Evolutionary conservation across 2,113 vertebrate genomes (phyloP).

Genomic region (Petrocephalus microphthalmus): DNA sequence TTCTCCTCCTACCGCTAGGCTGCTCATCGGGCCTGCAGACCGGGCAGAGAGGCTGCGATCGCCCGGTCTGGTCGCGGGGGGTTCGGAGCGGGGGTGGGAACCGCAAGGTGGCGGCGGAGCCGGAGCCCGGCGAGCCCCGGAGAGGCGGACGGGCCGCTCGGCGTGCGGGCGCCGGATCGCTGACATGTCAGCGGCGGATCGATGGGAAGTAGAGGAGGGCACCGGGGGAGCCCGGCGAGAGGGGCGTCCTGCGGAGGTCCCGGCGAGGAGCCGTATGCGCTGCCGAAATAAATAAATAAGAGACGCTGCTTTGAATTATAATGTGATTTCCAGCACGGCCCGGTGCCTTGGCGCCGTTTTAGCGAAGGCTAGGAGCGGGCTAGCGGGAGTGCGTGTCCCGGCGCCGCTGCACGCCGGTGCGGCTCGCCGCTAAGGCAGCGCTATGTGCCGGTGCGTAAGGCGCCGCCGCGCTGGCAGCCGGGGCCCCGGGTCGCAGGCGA

Average conservation of each 20-base stretch:
- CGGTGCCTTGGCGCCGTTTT: neutral
- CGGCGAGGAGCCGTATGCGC: neutral
- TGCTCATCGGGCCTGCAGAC: conserved; percentile 54
- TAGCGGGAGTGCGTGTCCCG: neutral
- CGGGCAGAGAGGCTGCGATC: conserved; percentile 34
- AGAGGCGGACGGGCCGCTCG: neutral
- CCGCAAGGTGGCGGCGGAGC: neutral
- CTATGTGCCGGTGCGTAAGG: neutral
- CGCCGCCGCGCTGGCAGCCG: neutral
- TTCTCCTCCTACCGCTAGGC: conserved; percentile 26
- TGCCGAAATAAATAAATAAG: neutral
- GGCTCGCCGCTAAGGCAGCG: neutral
- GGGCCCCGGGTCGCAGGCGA: neutral
- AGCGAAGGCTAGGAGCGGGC: neutral
- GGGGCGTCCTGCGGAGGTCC: conserved; percentile 2
- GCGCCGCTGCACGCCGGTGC: neutral
- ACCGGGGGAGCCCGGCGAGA: conserved; percentile 40
- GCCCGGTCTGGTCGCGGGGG: conserved; percentile 40
- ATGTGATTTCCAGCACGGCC: neutral
- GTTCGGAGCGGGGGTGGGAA: conserved; percentile 36
- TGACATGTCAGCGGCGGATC: neutral
- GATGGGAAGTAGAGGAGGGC: neutral
- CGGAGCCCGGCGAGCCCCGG: no score
- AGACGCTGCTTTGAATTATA: neutral
- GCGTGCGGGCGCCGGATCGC: neutral